Evolutionary conservation across 2,888 invertebrate species (phyloP).

Genomic region (Drosophila multiciliata): DNA sequence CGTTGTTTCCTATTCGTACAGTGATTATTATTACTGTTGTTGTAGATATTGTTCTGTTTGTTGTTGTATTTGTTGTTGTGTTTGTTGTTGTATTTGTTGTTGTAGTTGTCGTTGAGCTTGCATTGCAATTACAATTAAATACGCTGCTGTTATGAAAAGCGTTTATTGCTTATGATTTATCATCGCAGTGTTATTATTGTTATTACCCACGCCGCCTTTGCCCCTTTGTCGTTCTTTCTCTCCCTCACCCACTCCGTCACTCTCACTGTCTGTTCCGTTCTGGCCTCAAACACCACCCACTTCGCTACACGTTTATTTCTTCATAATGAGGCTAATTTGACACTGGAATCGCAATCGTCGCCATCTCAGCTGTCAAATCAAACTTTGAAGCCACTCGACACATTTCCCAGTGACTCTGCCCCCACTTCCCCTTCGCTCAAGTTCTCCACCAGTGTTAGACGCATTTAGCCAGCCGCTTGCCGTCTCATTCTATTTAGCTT

Average conservation of each 20-base stretch:
- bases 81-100: constrained; percentile 11
- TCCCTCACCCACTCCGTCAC: not conserved
- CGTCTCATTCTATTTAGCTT: constrained; percentile 70
- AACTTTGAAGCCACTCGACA: constrained; percentile 63
- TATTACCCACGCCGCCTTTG: constrained; percentile 38
- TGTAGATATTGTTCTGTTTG: not conserved
- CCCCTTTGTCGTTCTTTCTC: not conserved
- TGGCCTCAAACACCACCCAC: constrained; percentile 1
- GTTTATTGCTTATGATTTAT: constrained; percentile 74
- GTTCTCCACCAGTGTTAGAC: not conserved
- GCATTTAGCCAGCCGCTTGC: constrained; percentile 8
- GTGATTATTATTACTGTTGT: constrained; percentile 21
- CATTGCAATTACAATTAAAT: constrained; percentile 58
- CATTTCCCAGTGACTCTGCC: constrained; percentile 59
- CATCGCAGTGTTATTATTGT: constrained; percentile 46
- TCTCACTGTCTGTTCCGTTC: not conserved
- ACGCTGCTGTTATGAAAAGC: constrained; percentile 52
- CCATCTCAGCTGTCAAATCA: constrained; percentile 69
- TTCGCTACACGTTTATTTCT: constrained; percentile 25
- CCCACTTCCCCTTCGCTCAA: not conserved
- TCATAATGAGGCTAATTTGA: constrained; percentile 73
- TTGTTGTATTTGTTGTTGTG: constrained; percentile 1
- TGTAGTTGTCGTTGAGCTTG: constrained; percentile 25
- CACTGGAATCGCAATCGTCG: constrained; percentile 57
- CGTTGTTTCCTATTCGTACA: constrained; percentile 7